Evolutionary conservation across 2,888 invertebrate genomes (phyloP), one percentile per base, ranked within the genome.

Genomic region (Megastigmus dorsalis): DNA sequence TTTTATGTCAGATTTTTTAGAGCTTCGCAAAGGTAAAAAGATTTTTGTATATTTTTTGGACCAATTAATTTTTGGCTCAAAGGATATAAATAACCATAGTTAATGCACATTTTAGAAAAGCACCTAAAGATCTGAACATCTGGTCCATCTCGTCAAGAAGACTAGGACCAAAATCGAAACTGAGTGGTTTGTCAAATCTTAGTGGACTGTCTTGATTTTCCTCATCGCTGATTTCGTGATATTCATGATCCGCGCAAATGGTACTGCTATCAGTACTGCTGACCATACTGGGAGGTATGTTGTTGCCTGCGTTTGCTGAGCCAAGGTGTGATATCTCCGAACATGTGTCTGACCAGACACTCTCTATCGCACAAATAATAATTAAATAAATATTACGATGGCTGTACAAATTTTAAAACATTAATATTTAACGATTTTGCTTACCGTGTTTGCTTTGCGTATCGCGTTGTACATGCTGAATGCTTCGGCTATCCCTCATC

Each of bases 81-180:
- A n/a, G n/a, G n/a, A n/a, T n/a, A n/a, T n/a, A n/a, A n/a, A n/a
- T n/a, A n/a, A n/a, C n/a, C n/a, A 36, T 15, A 23, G n/a, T 26
- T n/a, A 30, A 52, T n/a, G n/a, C n/a, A n/a, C 6, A 41, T 54
- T 62, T 15, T 36, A 1, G 5, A 54, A 0, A 41, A 28, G 33
- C 86, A 81, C 89, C 90, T 65, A 91, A 87, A 4, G 90, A 90
- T 81, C 85, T 90, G 84, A 98, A 95, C 90, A 98, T 95, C 68
- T 95, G 94, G 83, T 95, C 95, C 91, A 95, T 95, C 88, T 95
- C 95, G 83, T 97, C 97, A 85, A 98, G 90, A 63, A 98, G 89
- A 76, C 97, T 97, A 13, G 96, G 95, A 4, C 97, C 96, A 84
- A 95, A 93, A 84, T 96, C 95, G 78, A 94, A 90, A 79, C 89